phyloP scores from a whole-genome alignment of 2,888 invertebrate genomes.

The Amiota mariae region DNA sequence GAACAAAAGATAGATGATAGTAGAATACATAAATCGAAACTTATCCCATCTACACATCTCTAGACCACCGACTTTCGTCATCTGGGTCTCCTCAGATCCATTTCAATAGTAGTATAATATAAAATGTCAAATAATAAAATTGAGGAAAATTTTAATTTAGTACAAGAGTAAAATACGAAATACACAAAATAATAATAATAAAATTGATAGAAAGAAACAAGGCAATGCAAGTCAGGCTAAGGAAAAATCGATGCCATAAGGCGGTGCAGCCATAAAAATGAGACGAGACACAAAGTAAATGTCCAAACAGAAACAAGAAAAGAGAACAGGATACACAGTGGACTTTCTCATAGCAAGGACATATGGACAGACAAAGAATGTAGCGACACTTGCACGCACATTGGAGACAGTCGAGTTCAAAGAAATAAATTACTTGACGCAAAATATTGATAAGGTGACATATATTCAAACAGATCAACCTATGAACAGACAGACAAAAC shows the following conservation, averaged over 20 bases:
- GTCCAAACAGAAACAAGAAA: conserved; percentile 6
- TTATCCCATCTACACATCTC: conserved; percentile 36
- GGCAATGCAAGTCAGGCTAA: conserved; percentile 24
- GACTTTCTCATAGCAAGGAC: conserved; percentile 16
- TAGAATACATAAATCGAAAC: conserved; percentile 46
- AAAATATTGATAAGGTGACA: conserved; percentile 70
- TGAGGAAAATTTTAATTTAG: conserved; percentile 59
- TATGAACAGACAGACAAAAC: conserved; percentile 37
- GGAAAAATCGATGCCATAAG: conserved; percentile 66
- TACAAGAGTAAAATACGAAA: conserved; percentile 35
- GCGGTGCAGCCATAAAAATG: conserved; percentile 61
- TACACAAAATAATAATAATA: conserved; percentile 22
- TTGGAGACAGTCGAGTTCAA: conserved; percentile 39
- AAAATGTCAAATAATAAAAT: conserved; percentile 49
- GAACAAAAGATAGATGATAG: conserved; percentile 29
- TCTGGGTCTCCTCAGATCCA: neutral
- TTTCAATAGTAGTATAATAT: no score
- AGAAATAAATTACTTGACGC: conserved; percentile 70
- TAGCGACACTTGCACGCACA: conserved; percentile 41
- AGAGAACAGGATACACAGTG: neutral
- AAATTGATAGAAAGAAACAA: conserved; percentile 41
- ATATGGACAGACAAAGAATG: conserved; percentile 20
- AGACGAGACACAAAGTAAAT: conserved; percentile 62
- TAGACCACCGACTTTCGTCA: conserved; percentile 11
- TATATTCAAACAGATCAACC: conserved; percentile 40